Percentiles rank a stretch among this genome's conserved stretches.
These are phyloP conservation scores for Drosophila tanythrix DNA, from an alignment of 2,888 invertebrate species.

Conservation along the genomic window DNA sequence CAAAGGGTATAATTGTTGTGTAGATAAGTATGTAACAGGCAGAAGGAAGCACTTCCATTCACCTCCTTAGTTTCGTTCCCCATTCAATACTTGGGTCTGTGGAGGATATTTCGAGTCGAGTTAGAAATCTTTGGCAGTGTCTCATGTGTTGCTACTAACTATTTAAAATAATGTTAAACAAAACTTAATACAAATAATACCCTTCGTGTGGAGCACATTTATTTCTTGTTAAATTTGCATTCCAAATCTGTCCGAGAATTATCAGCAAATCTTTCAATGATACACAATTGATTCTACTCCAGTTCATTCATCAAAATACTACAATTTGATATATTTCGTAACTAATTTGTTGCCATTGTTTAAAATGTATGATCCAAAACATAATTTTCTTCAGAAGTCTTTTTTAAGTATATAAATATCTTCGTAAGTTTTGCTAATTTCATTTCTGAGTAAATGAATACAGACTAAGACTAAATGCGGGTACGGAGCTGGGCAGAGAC, in stretches of 20 bases:
- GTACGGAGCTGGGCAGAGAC: too few species aligned
- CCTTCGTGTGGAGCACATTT: too few species aligned
- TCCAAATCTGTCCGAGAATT: background rate
- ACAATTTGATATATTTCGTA: background rate
- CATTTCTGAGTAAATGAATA: background rate
- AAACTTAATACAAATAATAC: background rate
- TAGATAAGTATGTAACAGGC: background rate
- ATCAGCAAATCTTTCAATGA: background rate
- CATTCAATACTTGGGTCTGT: background rate
- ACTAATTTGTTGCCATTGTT: background rate
- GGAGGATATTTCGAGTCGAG: accelerated
- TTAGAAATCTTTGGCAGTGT: background rate
- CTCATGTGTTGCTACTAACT: background rate
- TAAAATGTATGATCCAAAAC: background rate
- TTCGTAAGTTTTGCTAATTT: background rate
- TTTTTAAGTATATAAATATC: background rate
- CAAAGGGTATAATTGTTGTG: accelerated
- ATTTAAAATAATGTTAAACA: background rate
- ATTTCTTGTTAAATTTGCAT: too few species aligned
- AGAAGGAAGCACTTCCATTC: background rate
- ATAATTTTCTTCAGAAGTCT: background rate
- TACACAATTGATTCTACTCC: background rate
- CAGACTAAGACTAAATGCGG: too few species aligned
- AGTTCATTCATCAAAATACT: background rate
- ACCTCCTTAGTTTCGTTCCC: background rate